These are phyloP conservation scores for Leptinotarsa rubiginosa DNA, from an alignment of 2,888 invertebrate species.

Conservation along the genomic window DNA sequence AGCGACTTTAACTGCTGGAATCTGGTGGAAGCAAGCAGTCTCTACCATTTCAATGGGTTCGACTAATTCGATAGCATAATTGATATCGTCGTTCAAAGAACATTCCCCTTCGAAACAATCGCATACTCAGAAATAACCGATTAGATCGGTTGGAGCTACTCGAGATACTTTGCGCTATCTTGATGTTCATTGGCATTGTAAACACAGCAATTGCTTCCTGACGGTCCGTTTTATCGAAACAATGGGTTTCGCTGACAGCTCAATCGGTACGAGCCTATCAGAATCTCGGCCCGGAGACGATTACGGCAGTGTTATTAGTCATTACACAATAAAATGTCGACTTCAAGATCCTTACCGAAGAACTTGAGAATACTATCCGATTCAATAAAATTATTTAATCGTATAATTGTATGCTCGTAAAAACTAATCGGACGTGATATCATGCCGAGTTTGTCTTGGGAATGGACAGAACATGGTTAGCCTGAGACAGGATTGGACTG, in stretches of 20 bases:
- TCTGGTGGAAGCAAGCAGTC: neutral
- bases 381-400: conserved; percentile 41
- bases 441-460: conserved; percentile 10
- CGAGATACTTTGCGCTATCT: conserved; percentile 5
- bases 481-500: neutral
- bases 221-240: conserved; percentile 20
- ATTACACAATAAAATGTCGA: conserved; percentile 34
- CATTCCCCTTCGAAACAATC: neutral
- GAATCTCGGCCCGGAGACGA: conserved; percentile 28
- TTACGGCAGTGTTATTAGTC: conserved; percentile 38
- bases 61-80: neutral
- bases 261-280: conserved; percentile 15
- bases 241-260: conserved; percentile 12
- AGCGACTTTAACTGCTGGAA: no score
- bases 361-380: conserved; percentile 33
- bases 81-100: neutral
- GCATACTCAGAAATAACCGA: conserved; percentile 11
- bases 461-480: conserved; percentile 16
- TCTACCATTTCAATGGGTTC: neutral
- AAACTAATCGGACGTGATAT: conserved; percentile 25
- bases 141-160: conserved; percentile 1
- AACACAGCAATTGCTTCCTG: conserved; percentile 13
- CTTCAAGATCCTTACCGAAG: conserved; percentile 31
- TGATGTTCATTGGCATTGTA: conserved; percentile 7
- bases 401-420: conserved; percentile 20